Percentiles rank a stretch among this genome's conserved stretches.
These are phyloP conservation scores for Aviceda subcristata DNA, from an alignment of 2,113 vertebrate genomes.

Conservation along the genomic window DNA sequence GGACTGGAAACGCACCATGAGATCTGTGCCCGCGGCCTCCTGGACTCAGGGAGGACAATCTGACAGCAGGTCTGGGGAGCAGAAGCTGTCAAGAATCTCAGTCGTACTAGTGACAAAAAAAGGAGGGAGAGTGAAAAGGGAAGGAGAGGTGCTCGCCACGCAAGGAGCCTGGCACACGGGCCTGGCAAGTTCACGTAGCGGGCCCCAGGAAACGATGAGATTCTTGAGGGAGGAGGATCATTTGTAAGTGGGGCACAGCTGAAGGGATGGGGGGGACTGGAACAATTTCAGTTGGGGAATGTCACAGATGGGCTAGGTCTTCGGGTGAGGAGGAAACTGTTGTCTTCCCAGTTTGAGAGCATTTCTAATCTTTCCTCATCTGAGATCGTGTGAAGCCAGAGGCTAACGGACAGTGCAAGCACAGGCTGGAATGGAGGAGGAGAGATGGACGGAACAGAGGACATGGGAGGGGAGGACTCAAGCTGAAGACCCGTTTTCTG, in stretches of 20 bases:
- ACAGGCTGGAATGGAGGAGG: constrained; percentile 55
- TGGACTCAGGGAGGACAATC: neutral
- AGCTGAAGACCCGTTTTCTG: constrained; percentile 79
- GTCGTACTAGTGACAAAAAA: neutral
- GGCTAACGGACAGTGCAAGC: constrained; percentile 51
- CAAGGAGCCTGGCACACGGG: neutral
- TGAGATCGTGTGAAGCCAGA: constrained; percentile 58
- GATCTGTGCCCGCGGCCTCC: neutral
- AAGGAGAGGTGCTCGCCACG: neutral
- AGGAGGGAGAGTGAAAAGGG: neutral
- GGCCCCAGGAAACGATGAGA: neutral
- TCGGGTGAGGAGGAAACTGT: neutral
- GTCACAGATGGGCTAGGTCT: neutral
- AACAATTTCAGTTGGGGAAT: neutral
- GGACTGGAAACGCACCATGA: neutral
- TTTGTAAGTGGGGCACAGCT: neutral
- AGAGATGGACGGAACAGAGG: constrained; percentile 42
- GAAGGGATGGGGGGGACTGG: neutral
- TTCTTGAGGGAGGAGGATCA: neutral
- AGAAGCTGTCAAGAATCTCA: neutral
- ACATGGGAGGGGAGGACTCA: constrained; percentile 55
- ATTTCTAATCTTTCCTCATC: constrained; percentile 47
- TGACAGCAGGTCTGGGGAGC: neutral
- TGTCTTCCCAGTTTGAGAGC: constrained; percentile 26
- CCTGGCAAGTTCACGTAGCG: neutral